Evolutionary conservation across 2,113 vertebrate genomes (phyloP).

Genomic region (Galeopterus variegatus): DNA sequence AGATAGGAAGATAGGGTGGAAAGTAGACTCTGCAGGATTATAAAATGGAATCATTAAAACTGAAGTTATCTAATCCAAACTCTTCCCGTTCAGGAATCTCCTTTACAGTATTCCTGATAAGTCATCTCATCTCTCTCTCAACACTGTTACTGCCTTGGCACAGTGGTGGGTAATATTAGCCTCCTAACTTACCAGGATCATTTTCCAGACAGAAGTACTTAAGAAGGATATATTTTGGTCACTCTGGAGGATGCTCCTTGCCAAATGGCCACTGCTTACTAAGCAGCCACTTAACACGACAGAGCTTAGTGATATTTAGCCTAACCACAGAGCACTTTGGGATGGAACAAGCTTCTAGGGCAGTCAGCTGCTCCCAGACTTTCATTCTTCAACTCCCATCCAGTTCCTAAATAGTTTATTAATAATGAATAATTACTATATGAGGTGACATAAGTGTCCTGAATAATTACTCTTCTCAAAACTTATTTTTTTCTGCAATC

Average conservation of each 20-base stretch:
- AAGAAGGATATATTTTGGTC: background rate
- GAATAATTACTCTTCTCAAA: background rate
- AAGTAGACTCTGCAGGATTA: slow-evolving; percentile 47
- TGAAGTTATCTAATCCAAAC: slow-evolving; percentile 28
- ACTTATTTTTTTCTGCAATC: slow-evolving; percentile 5
- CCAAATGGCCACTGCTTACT: background rate
- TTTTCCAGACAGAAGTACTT: slow-evolving; percentile 39
- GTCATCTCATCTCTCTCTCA: slow-evolving; percentile 5
- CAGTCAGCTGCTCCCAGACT: slow-evolving; percentile 45
- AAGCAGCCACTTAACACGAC: background rate
- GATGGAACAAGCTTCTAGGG: background rate
- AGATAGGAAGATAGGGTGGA: slow-evolving; percentile 22
- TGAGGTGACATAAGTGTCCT: slow-evolving; percentile 3
- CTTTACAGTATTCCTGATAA: slow-evolving; percentile 13
- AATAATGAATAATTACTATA: background rate
- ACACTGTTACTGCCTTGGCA: background rate
- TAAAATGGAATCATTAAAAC: slow-evolving; percentile 65
- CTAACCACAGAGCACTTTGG: slow-evolving; percentile 14
- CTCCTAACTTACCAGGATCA: slow-evolving; percentile 7
- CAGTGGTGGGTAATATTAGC: background rate
- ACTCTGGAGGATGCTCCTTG: slow-evolving; percentile 17
- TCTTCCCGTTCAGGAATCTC: slow-evolving; percentile 57
- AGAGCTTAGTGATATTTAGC: background rate
- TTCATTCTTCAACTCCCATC: background rate
- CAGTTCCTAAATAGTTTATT: background rate